Evolutionary conservation across 2,888 invertebrate species (phyloP).

Genomic region (Corbicula japonica): DNA sequence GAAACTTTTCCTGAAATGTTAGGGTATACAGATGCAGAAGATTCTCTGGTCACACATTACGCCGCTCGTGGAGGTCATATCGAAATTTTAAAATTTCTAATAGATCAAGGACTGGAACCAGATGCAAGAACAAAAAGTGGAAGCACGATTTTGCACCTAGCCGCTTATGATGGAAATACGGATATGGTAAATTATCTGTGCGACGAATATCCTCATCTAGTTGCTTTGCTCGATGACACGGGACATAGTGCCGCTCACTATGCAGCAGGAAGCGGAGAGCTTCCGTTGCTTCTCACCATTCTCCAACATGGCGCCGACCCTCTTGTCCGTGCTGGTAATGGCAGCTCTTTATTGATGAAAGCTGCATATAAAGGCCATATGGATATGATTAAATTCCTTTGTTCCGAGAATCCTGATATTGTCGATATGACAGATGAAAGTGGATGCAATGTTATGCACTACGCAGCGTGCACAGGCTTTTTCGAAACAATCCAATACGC

Average conservation of each 20-base stretch:
- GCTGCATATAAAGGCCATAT: slow-evolving; percentile 52
- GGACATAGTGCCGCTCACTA: slow-evolving; percentile 58
- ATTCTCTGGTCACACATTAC: slow-evolving; percentile 50
- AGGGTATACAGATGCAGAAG: slow-evolving; percentile 23
- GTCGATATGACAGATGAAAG: slow-evolving; percentile 32
- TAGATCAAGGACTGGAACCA: slow-evolving; percentile 34
- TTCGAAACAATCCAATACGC: slow-evolving; percentile 27
- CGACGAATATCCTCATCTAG: slow-evolving; percentile 34
- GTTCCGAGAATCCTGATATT: slow-evolving; percentile 36
- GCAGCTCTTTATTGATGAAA: slow-evolving; percentile 47
- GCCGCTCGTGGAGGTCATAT: slow-evolving; percentile 52
- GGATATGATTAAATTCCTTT: slow-evolving; percentile 45
- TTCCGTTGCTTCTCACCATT: slow-evolving; percentile 38
- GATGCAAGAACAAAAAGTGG: slow-evolving; percentile 32
- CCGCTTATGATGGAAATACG: slow-evolving; percentile 50
- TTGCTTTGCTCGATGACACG: slow-evolving; percentile 26
- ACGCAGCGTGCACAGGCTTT: slow-evolving; percentile 51
- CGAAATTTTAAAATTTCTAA: slow-evolving; percentile 36
- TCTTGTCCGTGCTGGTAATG: slow-evolving; percentile 31
- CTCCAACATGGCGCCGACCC: slow-evolving; percentile 43
- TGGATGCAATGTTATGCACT: slow-evolving; percentile 53
- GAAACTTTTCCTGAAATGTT: slow-evolving; percentile 30
- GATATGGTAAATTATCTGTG: slow-evolving; percentile 48
- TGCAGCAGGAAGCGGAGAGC: slow-evolving; percentile 56
- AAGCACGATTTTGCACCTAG: slow-evolving; percentile 54